Evolutionary conservation across 2,797 vertebrate genomes (phyloP).

Genomic region (Enteromius paludinosus): DNA sequence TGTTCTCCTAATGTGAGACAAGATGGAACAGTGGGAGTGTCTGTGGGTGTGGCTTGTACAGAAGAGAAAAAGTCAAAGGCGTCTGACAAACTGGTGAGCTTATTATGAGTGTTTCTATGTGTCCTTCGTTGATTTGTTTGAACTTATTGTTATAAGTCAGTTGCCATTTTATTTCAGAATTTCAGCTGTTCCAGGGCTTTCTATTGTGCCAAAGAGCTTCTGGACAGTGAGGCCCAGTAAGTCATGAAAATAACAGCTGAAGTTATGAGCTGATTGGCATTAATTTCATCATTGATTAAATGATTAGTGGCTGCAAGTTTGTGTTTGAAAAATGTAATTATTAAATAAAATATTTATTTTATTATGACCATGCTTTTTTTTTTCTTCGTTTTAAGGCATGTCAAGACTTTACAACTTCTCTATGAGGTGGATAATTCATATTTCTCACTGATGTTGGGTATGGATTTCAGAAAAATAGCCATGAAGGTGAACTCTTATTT

Average conservation of each 20-base stretch:
- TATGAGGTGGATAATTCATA: slow-evolving; percentile 78
- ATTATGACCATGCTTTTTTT: neutral
- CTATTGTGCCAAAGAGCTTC: slow-evolving; percentile 88
- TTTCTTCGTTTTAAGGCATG: slow-evolving; percentile 83
- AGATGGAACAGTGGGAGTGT: slow-evolving; percentile 55
- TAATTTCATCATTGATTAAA: neutral
- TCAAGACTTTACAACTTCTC: slow-evolving; percentile 87
- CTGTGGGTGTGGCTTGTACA: slow-evolving; percentile 45
- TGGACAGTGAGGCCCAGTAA: slow-evolving; percentile 92
- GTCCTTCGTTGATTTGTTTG: slow-evolving; percentile 9
- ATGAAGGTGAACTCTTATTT: neutral
- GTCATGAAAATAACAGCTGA: slow-evolving; percentile 64
- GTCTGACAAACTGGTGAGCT: slow-evolving; percentile 45
- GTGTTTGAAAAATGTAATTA: neutral
- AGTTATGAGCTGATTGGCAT: neutral
- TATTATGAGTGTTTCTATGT: neutral
- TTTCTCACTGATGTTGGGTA: neutral
- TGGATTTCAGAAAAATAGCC: neutral
- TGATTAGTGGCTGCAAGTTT: neutral
- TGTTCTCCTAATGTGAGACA: slow-evolving; percentile 60
- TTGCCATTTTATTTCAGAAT: slow-evolving; percentile 74
- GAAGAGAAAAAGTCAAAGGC: slow-evolving; percentile 46
- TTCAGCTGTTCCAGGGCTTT: slow-evolving; percentile 89
- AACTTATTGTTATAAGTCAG: neutral
- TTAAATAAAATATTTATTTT: neutral